Conservation (phyloP, 2,888 invertebrate species). For the Oligia latruncula region DNA sequence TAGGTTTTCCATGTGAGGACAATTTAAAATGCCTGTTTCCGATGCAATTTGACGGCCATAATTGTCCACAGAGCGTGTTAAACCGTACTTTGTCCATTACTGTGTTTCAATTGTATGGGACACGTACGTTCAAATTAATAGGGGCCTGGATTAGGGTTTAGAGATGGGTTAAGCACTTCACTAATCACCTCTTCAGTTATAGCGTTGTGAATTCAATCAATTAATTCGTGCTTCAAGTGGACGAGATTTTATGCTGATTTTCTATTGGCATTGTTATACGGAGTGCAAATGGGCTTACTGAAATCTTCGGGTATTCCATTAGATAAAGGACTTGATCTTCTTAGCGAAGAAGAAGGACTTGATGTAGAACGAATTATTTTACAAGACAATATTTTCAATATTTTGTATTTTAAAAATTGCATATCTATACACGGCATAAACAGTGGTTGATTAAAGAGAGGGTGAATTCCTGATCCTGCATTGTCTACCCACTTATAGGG, state of each 20-base stretch:
- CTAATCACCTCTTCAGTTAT: slow-evolving; percentile 81
- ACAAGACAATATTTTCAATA: neutral
- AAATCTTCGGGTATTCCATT: neutral
- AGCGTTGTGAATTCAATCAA: slow-evolving; percentile 74
- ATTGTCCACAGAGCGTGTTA: slow-evolving; percentile 85
- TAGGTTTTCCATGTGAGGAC: slow-evolving; percentile 54
- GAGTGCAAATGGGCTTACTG: neutral
- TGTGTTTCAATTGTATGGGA: slow-evolving; percentile 81
- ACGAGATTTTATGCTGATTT: slow-evolving; percentile 25
- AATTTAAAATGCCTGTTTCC: slow-evolving; percentile 75
- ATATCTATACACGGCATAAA: neutral
- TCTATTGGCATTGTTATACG: slow-evolving; percentile 20
- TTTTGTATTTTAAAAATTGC: neutral
- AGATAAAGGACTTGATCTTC: too few species aligned
- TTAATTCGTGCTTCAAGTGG: slow-evolving; percentile 66
- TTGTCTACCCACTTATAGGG: neutral
- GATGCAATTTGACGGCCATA: slow-evolving; percentile 79
- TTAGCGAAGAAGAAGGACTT: too few species aligned
- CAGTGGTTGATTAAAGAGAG: too few species aligned
- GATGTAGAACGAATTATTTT: neutral
- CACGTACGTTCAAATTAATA: slow-evolving; percentile 81
- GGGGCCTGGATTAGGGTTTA: slow-evolving; percentile 78
- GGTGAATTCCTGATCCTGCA: neutral
- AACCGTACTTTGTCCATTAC: slow-evolving; percentile 76
- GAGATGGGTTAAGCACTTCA: slow-evolving; percentile 78